phyloP scores from a whole-genome alignment of 2,113 vertebrate genomes.

The Motacilla tschutschensis region DNA sequence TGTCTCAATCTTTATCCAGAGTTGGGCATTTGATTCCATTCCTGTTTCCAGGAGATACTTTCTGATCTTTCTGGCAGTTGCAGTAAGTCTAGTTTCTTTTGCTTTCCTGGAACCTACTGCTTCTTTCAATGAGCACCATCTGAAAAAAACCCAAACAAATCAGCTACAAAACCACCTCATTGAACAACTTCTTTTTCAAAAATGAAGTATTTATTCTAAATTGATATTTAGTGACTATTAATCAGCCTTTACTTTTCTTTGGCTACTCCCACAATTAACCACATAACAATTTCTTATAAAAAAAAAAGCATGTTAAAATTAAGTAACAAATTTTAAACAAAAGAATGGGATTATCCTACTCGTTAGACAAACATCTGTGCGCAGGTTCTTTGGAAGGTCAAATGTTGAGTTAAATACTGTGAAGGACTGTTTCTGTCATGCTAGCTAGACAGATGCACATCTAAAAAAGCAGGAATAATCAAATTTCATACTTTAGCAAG shows the following conservation, averaged over 20 bases:
- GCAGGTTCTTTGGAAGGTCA: background rate
- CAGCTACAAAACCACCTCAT: background rate
- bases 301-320: background rate
- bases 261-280: background rate
- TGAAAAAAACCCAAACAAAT: background rate
- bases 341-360: background rate
- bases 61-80: background rate
- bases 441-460: background rate
- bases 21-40: background rate
- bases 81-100: background rate
- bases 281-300: background rate
- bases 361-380: background rate
- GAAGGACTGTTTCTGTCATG: background rate
- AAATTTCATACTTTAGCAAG: constrained; percentile 8
- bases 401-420: background rate
- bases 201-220: background rate
- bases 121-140: background rate
- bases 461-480: constrained; percentile 3
- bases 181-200: background rate
- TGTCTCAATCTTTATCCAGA: background rate
- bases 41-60: background rate
- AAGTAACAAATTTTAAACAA: background rate
- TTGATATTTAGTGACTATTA: background rate
- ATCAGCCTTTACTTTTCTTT: background rate
- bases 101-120: background rate